Conservation (phyloP, 2,797 vertebrate genomes). For the Erpetoichthys calabaricus region DNA sequence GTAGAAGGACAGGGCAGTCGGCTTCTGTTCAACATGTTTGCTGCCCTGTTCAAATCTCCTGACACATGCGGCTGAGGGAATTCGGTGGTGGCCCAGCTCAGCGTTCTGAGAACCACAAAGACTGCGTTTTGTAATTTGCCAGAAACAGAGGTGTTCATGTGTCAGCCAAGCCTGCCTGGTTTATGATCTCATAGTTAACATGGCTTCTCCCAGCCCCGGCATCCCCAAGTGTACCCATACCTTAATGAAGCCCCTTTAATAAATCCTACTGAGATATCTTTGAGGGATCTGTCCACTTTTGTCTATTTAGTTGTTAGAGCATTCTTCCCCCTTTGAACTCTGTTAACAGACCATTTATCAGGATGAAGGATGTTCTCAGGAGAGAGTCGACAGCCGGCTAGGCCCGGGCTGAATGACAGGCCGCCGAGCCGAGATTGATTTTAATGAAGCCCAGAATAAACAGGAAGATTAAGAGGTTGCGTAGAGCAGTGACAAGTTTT, state of each 20-base stretch:
- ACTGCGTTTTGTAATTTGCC: neutral
- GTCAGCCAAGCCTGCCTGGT: neutral
- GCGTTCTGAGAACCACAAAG: too few species aligned
- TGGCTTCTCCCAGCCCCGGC: slow-evolving; percentile 9
- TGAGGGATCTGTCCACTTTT: slow-evolving; percentile 20
- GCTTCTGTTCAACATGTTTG: too few species aligned
- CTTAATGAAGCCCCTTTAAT: slow-evolving; percentile 21
- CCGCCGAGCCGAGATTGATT: slow-evolving; percentile 44
- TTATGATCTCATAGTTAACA: neutral
- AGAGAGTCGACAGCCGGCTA: slow-evolving; percentile 35
- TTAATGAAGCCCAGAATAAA: slow-evolving; percentile 56
- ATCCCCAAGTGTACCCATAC: slow-evolving; percentile 13
- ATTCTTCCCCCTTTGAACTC: slow-evolving; percentile 29
- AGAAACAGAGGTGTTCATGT: neutral
- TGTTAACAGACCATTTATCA: slow-evolving; percentile 43
- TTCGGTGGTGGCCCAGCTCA: too few species aligned
- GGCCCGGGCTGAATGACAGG: slow-evolving; percentile 38
- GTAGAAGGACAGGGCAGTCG: too few species aligned
- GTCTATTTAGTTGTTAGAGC: slow-evolving; percentile 37
- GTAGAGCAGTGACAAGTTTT: slow-evolving; percentile 41
- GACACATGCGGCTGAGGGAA: too few species aligned
- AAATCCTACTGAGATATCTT: slow-evolving; percentile 18
- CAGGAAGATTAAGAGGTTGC: slow-evolving; percentile 47
- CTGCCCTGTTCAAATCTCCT: too few species aligned
- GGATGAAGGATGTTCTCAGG: slow-evolving; percentile 48